Percentiles rank a stretch among this genome's conserved stretches.
Conservation (phyloP, 2,113 vertebrate genomes). For the Reinhardtius hippoglossoides region DNA sequence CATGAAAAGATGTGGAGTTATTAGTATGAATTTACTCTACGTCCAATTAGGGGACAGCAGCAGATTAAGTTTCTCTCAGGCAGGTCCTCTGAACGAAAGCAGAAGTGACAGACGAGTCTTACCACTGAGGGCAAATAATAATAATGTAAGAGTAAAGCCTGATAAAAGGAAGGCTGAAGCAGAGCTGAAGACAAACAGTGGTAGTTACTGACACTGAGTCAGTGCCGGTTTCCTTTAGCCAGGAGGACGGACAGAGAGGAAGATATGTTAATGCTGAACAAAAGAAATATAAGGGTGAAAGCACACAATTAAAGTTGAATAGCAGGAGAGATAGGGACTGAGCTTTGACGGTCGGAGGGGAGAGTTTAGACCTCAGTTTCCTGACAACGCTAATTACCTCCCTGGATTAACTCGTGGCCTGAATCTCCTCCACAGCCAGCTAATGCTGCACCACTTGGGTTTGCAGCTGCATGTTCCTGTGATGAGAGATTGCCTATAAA, state of each 20-base stretch:
- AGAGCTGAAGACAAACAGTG: constrained; percentile 5
- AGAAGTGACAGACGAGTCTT: background rate
- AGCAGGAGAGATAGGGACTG: background rate
- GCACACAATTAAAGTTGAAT: constrained; percentile 24
- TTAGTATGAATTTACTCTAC: constrained; percentile 3
- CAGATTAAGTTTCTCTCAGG: background rate
- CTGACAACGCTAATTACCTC: constrained; percentile 71
- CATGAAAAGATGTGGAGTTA: background rate
- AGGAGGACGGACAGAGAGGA: background rate
- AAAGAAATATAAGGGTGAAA: constrained; percentile 19
- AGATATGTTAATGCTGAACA: background rate
- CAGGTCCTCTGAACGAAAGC: background rate
- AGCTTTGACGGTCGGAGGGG: constrained; percentile 15
- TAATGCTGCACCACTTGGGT: constrained; percentile 44
- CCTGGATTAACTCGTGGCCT: constrained; percentile 58
- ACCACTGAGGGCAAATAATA: background rate
- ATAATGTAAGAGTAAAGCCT: background rate
- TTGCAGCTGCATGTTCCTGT: constrained; percentile 39
- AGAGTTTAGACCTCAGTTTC: constrained; percentile 46
- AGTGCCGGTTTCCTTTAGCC: constrained; percentile 2
- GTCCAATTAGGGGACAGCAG: background rate
- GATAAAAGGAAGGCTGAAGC: constrained; percentile 20
- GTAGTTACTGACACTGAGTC: constrained; percentile 26
- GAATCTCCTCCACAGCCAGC: constrained; percentile 58
- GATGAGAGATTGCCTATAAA: constrained; percentile 61